These are phyloP conservation scores for Saccopteryx leptura DNA, from an alignment of 2,113 vertebrate genomes.

Conservation along the genomic window DNA sequence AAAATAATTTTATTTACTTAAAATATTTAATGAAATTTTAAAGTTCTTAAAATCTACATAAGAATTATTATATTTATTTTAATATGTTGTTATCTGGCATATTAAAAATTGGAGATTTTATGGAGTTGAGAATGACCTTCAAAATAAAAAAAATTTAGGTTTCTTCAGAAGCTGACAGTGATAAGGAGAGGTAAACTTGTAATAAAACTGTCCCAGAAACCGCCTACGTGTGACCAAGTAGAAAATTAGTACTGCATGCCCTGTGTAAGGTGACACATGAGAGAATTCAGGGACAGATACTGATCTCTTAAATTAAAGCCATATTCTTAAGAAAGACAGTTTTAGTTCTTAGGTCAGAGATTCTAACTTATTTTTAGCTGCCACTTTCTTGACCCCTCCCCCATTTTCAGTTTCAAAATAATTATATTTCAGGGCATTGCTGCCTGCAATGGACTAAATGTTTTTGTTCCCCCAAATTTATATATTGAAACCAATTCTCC, in stretches of 20 bases:
- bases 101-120: constrained; percentile 24
- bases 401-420: constrained; percentile 54
- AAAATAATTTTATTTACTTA: constrained; percentile 20
- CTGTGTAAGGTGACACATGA: background rate
- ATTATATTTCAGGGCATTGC: background rate
- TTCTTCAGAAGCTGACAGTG: constrained; percentile 46
- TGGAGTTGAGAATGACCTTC: background rate
- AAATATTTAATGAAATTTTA: constrained; percentile 50
- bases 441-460: background rate
- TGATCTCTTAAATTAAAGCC: background rate
- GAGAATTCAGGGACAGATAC: background rate
- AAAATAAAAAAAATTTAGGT: constrained; percentile 34
- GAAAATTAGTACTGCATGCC: background rate
- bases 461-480: background rate
- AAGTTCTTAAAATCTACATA: background rate
- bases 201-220: constrained; percentile 35
- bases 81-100: constrained; percentile 4
- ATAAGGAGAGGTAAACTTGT: constrained; percentile 8
- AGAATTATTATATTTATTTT: background rate
- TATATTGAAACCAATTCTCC: background rate
- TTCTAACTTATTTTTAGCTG: constrained; percentile 51
- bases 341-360: constrained; percentile 18
- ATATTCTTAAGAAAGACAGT: constrained; percentile 16
- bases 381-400: background rate
- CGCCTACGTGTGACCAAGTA: background rate